A percentile compares a stretch with the other conserved stretches of the same genome.
Conservation (phyloP, 2,113 vertebrate species). For the Lanius collurio region DNA sequence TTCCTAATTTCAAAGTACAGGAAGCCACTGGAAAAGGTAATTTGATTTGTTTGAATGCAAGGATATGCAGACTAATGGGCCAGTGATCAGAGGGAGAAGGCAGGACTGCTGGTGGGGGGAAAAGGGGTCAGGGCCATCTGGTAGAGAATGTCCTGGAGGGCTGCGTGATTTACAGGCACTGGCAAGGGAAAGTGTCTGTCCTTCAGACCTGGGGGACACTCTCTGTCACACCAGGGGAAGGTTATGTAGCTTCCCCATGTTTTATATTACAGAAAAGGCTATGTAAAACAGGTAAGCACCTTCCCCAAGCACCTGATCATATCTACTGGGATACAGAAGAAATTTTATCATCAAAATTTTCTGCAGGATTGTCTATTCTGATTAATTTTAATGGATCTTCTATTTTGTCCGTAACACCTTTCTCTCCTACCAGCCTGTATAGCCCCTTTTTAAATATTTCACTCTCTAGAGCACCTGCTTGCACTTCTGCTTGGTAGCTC, state of each 20-base stretch:
- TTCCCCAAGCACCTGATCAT: background rate
- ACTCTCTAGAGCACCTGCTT: background rate
- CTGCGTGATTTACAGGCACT: background rate
- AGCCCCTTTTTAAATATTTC: background rate
- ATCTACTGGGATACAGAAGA: background rate
- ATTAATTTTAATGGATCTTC: background rate
- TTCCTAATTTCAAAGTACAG: background rate
- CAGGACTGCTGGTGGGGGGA: background rate
- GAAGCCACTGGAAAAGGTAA: constrained; percentile 23
- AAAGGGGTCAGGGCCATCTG: background rate
- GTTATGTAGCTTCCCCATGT: background rate
- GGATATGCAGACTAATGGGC: background rate
- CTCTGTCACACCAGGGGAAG: background rate
- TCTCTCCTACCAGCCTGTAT: background rate
- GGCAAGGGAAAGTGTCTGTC: background rate
- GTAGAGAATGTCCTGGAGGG: background rate
- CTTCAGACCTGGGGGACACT: background rate
- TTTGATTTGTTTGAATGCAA: background rate
- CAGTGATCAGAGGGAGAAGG: background rate
- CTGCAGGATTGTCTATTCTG: background rate
- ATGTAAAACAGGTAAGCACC: background rate
- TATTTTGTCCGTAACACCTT: background rate
- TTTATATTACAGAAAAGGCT: background rate
- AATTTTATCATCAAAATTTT: background rate
- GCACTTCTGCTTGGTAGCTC: background rate